Percentiles rank a stretch among this genome's conserved stretches.
These are phyloP conservation scores for Tenthredo amoena DNA, from an alignment of 2,888 invertebrate genomes.

Conservation along the genomic window DNA sequence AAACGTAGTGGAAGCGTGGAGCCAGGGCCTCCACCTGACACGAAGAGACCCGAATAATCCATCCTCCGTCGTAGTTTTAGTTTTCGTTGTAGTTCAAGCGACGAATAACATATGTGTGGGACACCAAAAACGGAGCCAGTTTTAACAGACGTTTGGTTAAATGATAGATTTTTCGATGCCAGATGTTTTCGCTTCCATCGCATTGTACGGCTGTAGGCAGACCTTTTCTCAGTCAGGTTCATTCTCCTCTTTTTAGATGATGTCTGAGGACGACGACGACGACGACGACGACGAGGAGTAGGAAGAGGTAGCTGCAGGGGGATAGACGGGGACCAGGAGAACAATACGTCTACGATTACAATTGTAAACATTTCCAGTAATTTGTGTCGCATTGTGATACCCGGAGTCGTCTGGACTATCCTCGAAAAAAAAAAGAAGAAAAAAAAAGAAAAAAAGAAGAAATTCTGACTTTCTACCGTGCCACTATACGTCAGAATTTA, in stretches of 20 bases:
- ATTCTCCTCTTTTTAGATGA: neutral
- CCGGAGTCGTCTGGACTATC: neutral
- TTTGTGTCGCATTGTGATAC: constrained; percentile 40
- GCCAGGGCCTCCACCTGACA: constrained; percentile 10
- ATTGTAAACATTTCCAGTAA: constrained; percentile 52
- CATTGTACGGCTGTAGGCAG: constrained; percentile 20
- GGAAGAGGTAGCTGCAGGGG: neutral
- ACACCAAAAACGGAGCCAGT: constrained; percentile 21
- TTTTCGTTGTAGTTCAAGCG: neutral
- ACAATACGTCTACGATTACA: constrained; percentile 51
- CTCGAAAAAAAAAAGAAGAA: neutral
- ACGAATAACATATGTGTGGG: constrained; percentile 17
- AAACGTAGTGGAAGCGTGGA: neutral
- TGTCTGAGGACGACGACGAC: neutral
- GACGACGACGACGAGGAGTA: neutral
- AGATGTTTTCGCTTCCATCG: constrained; percentile 9
- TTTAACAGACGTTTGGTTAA: constrained; percentile 42
- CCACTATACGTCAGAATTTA: neutral
- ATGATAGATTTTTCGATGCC: constrained; percentile 44
- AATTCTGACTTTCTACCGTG: neutral
- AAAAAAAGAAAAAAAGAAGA: too few relatives aligned
- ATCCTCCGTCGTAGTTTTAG: neutral
- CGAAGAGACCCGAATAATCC: constrained; percentile 19
- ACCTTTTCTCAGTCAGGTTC: neutral
- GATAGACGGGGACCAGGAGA: neutral